Conservation (phyloP, 2,797 vertebrate genomes). For the Danio tinwini region DNA sequence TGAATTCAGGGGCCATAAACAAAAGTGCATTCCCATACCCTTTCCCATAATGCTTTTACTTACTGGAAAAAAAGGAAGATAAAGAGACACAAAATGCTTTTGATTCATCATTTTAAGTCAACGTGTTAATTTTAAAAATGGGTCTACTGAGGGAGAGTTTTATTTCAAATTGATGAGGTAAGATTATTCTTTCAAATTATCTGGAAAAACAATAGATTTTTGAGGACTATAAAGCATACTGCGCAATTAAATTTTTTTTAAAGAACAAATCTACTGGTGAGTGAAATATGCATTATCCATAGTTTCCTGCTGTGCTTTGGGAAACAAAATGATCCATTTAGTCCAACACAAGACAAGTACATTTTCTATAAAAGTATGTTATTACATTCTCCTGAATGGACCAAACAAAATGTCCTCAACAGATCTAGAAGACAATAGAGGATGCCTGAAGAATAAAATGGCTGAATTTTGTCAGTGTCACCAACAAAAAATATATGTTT, state of each 20-base stretch:
- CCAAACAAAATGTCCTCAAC: constrained; percentile 48
- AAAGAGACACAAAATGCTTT: not conserved
- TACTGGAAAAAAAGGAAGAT: not conserved
- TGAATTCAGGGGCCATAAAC: constrained; percentile 46
- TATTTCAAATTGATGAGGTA: not conserved
- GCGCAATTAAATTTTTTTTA: not conserved
- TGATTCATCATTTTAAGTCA: constrained; percentile 15
- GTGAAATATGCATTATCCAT: not conserved
- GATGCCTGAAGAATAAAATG: constrained; percentile 10
- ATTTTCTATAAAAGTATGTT: constrained; percentile 39
- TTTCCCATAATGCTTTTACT: not conserved
- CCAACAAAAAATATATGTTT: not conserved
- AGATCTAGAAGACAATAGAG: constrained; percentile 64
- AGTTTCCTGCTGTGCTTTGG: constrained; percentile 3
- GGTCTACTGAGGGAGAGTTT: constrained; percentile 1
- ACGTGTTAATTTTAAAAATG: not conserved
- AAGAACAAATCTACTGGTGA: not conserved
- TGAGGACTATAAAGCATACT: not conserved
- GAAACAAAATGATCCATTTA: not conserved
- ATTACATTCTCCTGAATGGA: constrained; percentile 36
- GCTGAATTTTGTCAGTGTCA: not conserved
- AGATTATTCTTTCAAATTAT: constrained; percentile 13
- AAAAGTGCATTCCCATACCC: constrained; percentile 43
- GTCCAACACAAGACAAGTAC: constrained; percentile 1
- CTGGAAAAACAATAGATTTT: not conserved